Percentiles rank a stretch among this genome's conserved stretches.
phyloP scores from a whole-genome alignment of 2,113 vertebrate species.

The Ovibos moschatus region DNA sequence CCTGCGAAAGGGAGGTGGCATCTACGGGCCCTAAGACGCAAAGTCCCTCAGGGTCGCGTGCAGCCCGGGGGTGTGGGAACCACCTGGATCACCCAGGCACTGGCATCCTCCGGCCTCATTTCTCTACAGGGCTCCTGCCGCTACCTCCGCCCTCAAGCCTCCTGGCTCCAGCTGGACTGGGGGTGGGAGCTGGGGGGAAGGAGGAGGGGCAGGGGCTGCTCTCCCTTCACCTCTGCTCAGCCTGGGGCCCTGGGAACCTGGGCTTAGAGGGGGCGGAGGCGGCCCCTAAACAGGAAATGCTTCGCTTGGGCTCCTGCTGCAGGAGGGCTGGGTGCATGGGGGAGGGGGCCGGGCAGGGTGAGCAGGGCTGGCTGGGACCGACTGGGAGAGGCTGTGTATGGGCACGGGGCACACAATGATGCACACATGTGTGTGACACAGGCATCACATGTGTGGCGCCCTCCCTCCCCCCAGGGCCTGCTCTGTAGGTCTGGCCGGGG shows the following conservation, averaged over 20 bases:
- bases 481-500: neutral
- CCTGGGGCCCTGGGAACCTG: constrained; percentile 58
- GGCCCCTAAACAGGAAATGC: constrained; percentile 73
- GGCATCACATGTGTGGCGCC: neutral
- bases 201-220: neutral
- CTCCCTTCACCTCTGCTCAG: constrained; percentile 43
- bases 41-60: neutral
- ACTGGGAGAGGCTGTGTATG: neutral
- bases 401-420: neutral
- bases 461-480: neutral
- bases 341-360: neutral
- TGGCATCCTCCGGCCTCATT: neutral
- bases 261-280: constrained; percentile 34
- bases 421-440: neutral
- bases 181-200: constrained; percentile 58
- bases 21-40: neutral
- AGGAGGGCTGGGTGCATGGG: constrained; percentile 13
- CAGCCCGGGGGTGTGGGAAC: neutral
- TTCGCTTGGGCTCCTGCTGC: constrained; percentile 49
- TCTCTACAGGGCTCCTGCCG: neutral
- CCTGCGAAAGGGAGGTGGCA: neutral
- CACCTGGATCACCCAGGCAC: neutral
- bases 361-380: neutral
- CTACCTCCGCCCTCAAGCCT: neutral
- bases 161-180: constrained; percentile 32